phyloP scores from a whole-genome alignment of 1,140 invertebrate species.

The Chironomus striatipennis region DNA sequence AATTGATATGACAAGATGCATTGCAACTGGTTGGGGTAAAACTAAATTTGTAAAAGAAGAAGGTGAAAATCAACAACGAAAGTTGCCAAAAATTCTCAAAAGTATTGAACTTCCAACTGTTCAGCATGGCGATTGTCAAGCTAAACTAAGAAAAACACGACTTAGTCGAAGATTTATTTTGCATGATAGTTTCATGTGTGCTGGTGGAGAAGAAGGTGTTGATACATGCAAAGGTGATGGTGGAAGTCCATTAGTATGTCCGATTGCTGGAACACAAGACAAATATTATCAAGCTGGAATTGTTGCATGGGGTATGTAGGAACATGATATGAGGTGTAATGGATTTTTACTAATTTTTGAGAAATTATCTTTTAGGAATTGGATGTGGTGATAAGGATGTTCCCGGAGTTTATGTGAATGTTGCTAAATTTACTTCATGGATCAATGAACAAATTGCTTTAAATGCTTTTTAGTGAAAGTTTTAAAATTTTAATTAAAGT shows the following conservation, averaged over 20 bases:
- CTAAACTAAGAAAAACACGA: slow-evolving; percentile 44
- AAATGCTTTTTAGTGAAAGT: no score
- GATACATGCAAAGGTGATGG: slow-evolving; percentile 51
- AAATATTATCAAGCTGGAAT: slow-evolving; percentile 54
- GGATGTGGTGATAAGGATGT: slow-evolving; percentile 47
- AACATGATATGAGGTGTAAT: no score
- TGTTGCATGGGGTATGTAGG: slow-evolving; percentile 60
- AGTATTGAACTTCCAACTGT: slow-evolving; percentile 50
- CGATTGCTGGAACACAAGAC: slow-evolving; percentile 42
- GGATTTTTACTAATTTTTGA: no score
- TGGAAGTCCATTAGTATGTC: slow-evolving; percentile 60
- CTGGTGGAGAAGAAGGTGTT: slow-evolving; percentile 49
- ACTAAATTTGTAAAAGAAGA: slow-evolving; percentile 48
- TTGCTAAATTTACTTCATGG: slow-evolving; percentile 52
- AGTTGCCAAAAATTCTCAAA: slow-evolving; percentile 49
- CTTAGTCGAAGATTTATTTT: slow-evolving; percentile 48
- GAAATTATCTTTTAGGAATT: no score
- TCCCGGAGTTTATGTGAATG: slow-evolving; percentile 63
- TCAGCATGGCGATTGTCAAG: slow-evolving; percentile 43
- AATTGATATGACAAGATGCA: slow-evolving; percentile 42
- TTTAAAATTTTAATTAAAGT: no score
- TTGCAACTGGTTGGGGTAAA: slow-evolving; percentile 52
- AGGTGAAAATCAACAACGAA: no score
- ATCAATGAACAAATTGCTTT: slow-evolving; percentile 42
- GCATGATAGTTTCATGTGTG: slow-evolving; percentile 53